phyloP scores from a whole-genome alignment of 2,113 vertebrate genomes.

The Corythornis vintsioides region DNA sequence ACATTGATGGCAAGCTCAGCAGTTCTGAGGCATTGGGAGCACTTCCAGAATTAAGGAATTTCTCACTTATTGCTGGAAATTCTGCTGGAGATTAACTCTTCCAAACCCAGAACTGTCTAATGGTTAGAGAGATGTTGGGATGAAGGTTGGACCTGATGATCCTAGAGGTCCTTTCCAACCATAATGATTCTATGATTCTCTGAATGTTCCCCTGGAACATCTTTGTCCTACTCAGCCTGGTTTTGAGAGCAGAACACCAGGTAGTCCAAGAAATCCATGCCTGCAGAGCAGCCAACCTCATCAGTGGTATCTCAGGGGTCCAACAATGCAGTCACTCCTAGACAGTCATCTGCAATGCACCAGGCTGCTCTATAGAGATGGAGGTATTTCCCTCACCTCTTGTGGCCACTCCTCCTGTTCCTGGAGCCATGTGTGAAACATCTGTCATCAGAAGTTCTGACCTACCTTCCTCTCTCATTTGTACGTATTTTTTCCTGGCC shows the following conservation, averaged over 20 bases:
- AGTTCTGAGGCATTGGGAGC: background rate
- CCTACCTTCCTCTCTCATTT: constrained; percentile 98
- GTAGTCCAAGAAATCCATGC: background rate
- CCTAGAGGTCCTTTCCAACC: too few relatives aligned
- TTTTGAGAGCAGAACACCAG: background rate
- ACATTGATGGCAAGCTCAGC: background rate
- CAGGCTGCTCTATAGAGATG: background rate
- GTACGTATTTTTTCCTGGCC: constrained; percentile 93
- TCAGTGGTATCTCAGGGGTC: background rate
- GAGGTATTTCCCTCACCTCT: background rate
- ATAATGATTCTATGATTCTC: too few relatives aligned
- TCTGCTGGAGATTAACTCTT: background rate
- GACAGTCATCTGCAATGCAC: background rate
- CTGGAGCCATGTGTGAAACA: background rate
- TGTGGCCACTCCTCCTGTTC: background rate
- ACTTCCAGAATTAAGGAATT: background rate
- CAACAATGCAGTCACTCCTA: background rate
- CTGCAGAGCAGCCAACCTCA: background rate
- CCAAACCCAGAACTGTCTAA: background rate
- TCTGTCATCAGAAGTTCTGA: background rate
- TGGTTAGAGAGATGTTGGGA: too few relatives aligned
- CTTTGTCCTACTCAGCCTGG: background rate
- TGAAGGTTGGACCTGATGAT: too few relatives aligned
- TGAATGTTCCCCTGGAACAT: background rate
- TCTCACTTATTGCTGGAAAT: background rate